Conservation (phyloP, 1,140 invertebrate species). For the Drosophila ironensis region DNA sequence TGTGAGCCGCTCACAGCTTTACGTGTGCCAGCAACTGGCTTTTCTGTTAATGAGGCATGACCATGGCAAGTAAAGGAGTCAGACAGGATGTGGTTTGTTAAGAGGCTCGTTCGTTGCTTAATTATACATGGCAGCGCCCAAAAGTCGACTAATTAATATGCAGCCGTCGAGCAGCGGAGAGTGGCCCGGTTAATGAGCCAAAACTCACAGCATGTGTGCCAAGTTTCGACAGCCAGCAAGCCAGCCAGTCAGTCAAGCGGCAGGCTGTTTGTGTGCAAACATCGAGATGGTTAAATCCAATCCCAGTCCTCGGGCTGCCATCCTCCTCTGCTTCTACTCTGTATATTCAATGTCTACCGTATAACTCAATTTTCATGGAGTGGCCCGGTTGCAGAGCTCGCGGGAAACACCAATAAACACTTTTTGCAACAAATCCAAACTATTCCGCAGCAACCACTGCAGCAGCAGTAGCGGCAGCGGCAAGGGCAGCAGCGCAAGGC, state of each 20-base stretch:
- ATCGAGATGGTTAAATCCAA: background rate
- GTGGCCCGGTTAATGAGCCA: constrained; percentile 68
- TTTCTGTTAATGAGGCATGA: constrained; percentile 67
- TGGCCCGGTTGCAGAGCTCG: constrained; percentile 33
- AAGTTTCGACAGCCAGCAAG: constrained; percentile 51
- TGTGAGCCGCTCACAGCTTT: constrained; percentile 2
- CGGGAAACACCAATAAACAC: constrained; percentile 71
- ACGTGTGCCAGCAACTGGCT: constrained; percentile 3
- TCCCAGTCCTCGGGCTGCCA: constrained; percentile 11
- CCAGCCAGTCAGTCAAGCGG: constrained; percentile 26
- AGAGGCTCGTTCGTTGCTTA: constrained; percentile 56
- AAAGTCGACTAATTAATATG: constrained; percentile 79
- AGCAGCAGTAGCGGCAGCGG: background rate
- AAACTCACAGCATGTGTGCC: constrained; percentile 69
- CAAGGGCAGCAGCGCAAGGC: constrained; percentile 25
- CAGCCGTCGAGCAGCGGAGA: constrained; percentile 47
- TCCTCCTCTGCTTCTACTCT: background rate
- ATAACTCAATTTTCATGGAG: constrained; percentile 78
- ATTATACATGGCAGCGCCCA: constrained; percentile 76
- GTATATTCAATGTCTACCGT: constrained; percentile 17
- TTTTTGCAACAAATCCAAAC: constrained; percentile 74
- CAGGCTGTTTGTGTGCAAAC: constrained; percentile 35
- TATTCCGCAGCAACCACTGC: constrained; percentile 45
- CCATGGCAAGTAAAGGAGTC: constrained; percentile 38
- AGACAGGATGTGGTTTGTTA: constrained; percentile 67